Base-by-base conservation (phyloP, 2,797 vertebrate genomes). In the Psittacula derbiana region DNA sequence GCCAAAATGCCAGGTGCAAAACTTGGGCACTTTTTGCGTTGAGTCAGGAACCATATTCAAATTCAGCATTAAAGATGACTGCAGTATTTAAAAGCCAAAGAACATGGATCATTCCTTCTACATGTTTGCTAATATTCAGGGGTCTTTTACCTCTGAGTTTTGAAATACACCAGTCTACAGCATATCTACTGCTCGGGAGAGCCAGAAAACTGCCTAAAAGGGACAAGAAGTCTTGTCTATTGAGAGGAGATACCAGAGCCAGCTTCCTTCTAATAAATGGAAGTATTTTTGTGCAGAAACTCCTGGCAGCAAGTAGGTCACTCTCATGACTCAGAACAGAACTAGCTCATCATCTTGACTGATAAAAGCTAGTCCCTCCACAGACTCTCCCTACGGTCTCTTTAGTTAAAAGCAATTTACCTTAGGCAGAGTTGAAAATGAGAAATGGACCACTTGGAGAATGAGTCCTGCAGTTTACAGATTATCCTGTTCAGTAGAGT, bases 381-480 rank as follows among this genome's bases (percentile, higher is more conserved):
- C 52, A 80, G 43, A 36, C 65, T 60, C 47, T 46, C 88, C 61
- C 74, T 50, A 24, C 0, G 8, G 70, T 41, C 73, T 79, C 80
- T 62, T 81, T n/a, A 94, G 83, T 36, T 81, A 82, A 92, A 80
- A 88, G 60, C 46, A 80, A 86, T 84, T 84, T 79, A 86, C 74
- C 80, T 62, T 13, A 92, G 86, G 76, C 92, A 75, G 62, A 79
- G 62, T 10, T 76, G 70, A 84, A 95, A 43, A 36, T 75, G 88
- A 84, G 88, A 86, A 88, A 94, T 50, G 66, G 62, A 75, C 25
- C 55, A 33, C 46, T 79, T 41, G 41, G 73, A 86, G 67, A 88
- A 78, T 7, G 28, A 79, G 66, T 84, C 36, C 78, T 60, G 65
- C 46, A 66, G 55, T 86, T 82, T 73, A 81, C 55, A 90, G 65